Base-by-base conservation (phyloP, 2,113 vertebrate genomes). In the Campylomormyrus numenius region DNA sequence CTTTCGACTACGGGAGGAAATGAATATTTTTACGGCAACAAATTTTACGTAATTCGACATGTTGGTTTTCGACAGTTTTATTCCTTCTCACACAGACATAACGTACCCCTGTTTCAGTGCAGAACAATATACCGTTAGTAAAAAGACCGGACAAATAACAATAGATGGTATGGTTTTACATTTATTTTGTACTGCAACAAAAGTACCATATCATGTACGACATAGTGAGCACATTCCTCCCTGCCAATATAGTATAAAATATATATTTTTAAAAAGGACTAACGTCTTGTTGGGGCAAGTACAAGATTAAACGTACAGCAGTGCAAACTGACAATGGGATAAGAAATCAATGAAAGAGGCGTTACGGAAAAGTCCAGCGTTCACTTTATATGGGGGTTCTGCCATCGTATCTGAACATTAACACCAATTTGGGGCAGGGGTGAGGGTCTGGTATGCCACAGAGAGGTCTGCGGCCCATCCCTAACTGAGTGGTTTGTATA, bases 361-460 rank as follows among this genome's bases (percentile, higher is more conserved):
- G 90, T 93, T 90, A 50, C 89, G 89, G 87, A 90, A 56, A 52
- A 77, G 90, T 91, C 92, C 88, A 62, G 8, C 42, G 88, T 90
- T 91, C 89, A 91, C 92, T 49, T 87, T 56, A 87, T 74, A 91
- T 52, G 35, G 90, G 48, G 31, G 31, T n/a, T 49, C 48, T 31
- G 48, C 9, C 48, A 86, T 84, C 21, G 0, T 66, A 46, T 45
- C 15, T 89, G 88, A 89, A 77, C 5, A 89, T 49, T 27, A 80
- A 70, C 13, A 50, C 13, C 27, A 11, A 21, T 87, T 56, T 39
- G 15, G 15, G 50, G 84, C 46, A 86, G 27, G 50, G 5, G 9
- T 56, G 6, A 31, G 27, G n/a, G 50, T 11, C 13, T 7, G n/a
- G 24, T 87, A 19, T 56, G 31, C 11, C 46, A 52, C 27, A n/a